These are phyloP conservation scores for Meganola albula DNA, from an alignment of 2,888 invertebrate species.

Conservation along the genomic window DNA sequence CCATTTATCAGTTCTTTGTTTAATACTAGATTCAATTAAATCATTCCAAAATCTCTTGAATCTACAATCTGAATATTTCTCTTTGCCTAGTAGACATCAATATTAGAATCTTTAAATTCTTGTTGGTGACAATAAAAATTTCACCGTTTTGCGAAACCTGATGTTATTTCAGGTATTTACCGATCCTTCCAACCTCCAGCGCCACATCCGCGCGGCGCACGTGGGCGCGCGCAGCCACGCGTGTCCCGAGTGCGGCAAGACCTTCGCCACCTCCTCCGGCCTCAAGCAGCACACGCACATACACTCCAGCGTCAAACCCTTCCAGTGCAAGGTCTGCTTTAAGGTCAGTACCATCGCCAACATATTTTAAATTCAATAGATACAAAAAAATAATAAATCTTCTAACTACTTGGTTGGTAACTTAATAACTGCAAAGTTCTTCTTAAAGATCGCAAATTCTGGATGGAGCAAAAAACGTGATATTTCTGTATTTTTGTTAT, in stretches of 20 bases:
- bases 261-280: slow-evolving; percentile 97
- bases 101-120: slow-evolving; percentile 12
- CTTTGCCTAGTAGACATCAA: slow-evolving; percentile 12
- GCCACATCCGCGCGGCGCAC: slow-evolving; percentile 97
- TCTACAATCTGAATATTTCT: too few species aligned
- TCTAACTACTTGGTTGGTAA: too few species aligned
- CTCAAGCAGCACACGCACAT: slow-evolving; percentile 99
- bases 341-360: slow-evolving; percentile 80
- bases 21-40: too few species aligned
- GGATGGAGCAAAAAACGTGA: too few species aligned
- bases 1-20: too few species aligned
- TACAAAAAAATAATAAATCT: too few species aligned
- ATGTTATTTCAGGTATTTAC: slow-evolving; percentile 90
- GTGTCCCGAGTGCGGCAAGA: slow-evolving; percentile 98
- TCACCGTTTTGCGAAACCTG: slow-evolving; percentile 68
- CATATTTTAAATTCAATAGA: too few species aligned
- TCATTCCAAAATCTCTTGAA: too few species aligned
- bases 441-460: too few species aligned
- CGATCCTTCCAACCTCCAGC: slow-evolving; percentile 96
- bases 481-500: too few species aligned
- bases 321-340: slow-evolving; percentile 96
- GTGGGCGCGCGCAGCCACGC: slow-evolving; percentile 97
- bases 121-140: slow-evolving; percentile 30
- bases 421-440: too few species aligned
- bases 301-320: slow-evolving; percentile 98